Base-by-base conservation (phyloP, 1,140 invertebrate species). In the Heliconius himera region DNA sequence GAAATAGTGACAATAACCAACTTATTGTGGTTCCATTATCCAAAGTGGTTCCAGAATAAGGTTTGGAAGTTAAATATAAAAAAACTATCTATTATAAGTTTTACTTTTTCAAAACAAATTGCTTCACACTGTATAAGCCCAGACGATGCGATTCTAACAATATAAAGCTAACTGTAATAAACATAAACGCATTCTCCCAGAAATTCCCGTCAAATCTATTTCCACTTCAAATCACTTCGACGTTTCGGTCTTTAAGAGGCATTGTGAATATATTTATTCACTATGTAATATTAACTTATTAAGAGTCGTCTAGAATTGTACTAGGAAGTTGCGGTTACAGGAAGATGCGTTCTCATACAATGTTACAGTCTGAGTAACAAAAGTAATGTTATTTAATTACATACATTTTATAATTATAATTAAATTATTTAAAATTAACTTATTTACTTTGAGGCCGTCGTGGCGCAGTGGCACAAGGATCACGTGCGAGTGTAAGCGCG, bases 251-350 rank as follows among this genome's bases (percentile, higher is more conserved):
- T 72, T 70, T 36, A 38, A n/a, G 8, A 72, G 70, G 33, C 56
- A 51, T 77, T 49, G 66, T 72, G 46, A 54, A 77, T 71, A 72
- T 77, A 20, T 77, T 77, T 77, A 77, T 77, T 33, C 9, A 36
- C n/a, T 54, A n/a, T 71, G 46, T 77, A 77, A 77, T 71, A 70
- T 77, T 77, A 77, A 54, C 70, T 77, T 76, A 22, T 77, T 46
- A 71, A 71, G 29, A 72, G 51, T 41, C 70, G 33, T 60, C 46
- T 36, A 33, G 36, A 26, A 36, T 76, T 76, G 36, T n/a, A 77
- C 76, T 72, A 72, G 76, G 76, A 77, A 72, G 49, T 77, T 41
- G 41, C 16, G 16, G 76, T 54, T 54, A 66, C 70, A 77, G 76
- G 76, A 77, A 77, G 74, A 77, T 70, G 20, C 41, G 46, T 77